Conservation (phyloP, 2,797 vertebrate species). For the Sebastes matsubarae region DNA sequence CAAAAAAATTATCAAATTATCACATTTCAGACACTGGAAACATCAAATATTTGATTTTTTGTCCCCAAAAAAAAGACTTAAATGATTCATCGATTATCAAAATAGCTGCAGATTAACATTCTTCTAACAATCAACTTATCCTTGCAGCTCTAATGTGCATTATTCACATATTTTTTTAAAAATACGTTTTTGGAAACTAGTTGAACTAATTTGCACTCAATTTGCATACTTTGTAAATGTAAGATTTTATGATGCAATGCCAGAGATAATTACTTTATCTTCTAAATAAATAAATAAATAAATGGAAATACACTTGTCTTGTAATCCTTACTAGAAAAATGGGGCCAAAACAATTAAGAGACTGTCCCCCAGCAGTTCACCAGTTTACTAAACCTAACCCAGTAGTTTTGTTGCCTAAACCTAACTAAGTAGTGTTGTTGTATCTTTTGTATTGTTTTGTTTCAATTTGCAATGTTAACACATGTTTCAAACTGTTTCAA, state of each 20-base stretch:
- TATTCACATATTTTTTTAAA: background rate
- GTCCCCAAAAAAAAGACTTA: too few species aligned
- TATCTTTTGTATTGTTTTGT: too few species aligned
- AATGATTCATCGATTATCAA: background rate
- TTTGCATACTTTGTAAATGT: background rate
- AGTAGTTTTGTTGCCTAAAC: too few species aligned
- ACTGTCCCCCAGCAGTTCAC: too few species aligned
- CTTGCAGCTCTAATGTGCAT: background rate
- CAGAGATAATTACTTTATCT: background rate
- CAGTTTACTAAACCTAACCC: too few species aligned
- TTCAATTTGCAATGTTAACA: too few species aligned
- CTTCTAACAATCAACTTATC: background rate
- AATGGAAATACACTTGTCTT: background rate
- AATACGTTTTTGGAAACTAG: background rate
- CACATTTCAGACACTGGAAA: background rate
- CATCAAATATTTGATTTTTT: background rate
- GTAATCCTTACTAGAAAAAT: background rate
- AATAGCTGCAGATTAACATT: background rate
- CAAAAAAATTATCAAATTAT: background rate
- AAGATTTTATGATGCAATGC: background rate
- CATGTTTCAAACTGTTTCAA: too few species aligned
- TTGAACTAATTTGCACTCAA: background rate
- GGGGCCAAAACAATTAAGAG: background rate
- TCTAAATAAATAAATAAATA: background rate
- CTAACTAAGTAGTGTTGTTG: too few species aligned